phyloP scores from a whole-genome alignment of 2,113 vertebrate species.

The Etheostoma cragini region DNA sequence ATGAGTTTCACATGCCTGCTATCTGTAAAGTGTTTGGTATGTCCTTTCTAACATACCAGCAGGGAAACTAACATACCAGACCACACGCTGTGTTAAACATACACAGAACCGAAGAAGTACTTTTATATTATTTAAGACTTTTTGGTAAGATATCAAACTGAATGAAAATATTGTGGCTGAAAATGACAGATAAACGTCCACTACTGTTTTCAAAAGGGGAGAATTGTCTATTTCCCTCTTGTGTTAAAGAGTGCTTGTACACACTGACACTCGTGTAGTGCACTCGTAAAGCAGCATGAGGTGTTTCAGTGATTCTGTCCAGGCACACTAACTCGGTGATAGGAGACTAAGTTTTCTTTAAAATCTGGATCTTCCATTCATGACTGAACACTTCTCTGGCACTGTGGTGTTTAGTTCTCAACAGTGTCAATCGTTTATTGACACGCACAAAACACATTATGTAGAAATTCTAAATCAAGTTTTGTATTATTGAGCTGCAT shows the following conservation, averaged over 20 bases:
- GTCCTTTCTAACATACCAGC: conserved; percentile 8
- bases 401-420: background rate
- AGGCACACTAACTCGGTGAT: conserved; percentile 18
- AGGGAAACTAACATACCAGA: background rate
- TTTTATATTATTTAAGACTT: background rate
- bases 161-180: too few species aligned
- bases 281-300: background rate
- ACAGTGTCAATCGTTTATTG: background rate
- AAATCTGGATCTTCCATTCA: conserved; percentile 2
- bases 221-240: background rate
- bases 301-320: conserved; percentile 49
- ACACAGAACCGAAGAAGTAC: background rate
- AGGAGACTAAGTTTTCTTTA: background rate
- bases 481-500: background rate
- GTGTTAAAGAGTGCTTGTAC: background rate
- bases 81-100: background rate
- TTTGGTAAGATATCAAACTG: background rate
- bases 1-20: background rate
- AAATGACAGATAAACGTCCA: too few species aligned
- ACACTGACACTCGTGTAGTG: background rate
- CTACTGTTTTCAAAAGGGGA: too few species aligned
- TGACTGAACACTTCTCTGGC: background rate
- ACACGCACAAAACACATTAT: too few species aligned
- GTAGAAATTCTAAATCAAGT: background rate
- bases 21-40: conserved; percentile 38